phyloP scores from a whole-genome alignment of 2,113 vertebrate species.

The Naja naja region DNA sequence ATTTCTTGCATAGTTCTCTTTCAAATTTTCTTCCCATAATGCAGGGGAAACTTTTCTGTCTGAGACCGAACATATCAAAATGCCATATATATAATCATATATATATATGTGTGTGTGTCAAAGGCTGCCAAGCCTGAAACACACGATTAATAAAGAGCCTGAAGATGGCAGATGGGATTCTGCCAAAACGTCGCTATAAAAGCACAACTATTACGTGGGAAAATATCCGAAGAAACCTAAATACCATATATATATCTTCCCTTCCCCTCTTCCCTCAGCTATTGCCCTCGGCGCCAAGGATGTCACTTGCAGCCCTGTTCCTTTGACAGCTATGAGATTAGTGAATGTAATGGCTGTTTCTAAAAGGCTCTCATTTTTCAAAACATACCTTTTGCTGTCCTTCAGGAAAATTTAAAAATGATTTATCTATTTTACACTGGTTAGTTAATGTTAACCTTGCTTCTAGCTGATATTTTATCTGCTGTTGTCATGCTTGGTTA shows the following conservation, averaged over 20 bases:
- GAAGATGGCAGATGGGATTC: too few species aligned
- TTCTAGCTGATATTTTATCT: neutral
- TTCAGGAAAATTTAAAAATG: neutral
- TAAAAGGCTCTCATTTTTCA: neutral
- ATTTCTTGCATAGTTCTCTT: neutral
- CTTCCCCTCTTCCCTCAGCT: neutral
- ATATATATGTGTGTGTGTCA: too few species aligned
- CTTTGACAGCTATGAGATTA: neutral
- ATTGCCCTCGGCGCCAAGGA: neutral
- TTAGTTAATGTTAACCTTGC: neutral
- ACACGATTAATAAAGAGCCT: too few species aligned
- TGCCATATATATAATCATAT: too few species aligned
- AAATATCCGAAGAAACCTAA: too few species aligned
- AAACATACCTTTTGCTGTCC: neutral
- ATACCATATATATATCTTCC: neutral
- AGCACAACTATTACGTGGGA: too few species aligned
- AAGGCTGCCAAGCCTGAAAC: too few species aligned
- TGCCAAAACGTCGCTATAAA: too few species aligned
- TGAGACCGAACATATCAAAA: too few species aligned
- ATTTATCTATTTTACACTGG: neutral
- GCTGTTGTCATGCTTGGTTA: neutral
- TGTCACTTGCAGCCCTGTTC: neutral
- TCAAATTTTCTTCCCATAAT: neutral
- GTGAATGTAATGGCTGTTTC: neutral
- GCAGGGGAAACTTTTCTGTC: neutral